These are phyloP conservation scores for Myotis myotis DNA, from an alignment of 2,797 vertebrate genomes.

Conservation along the genomic window DNA sequence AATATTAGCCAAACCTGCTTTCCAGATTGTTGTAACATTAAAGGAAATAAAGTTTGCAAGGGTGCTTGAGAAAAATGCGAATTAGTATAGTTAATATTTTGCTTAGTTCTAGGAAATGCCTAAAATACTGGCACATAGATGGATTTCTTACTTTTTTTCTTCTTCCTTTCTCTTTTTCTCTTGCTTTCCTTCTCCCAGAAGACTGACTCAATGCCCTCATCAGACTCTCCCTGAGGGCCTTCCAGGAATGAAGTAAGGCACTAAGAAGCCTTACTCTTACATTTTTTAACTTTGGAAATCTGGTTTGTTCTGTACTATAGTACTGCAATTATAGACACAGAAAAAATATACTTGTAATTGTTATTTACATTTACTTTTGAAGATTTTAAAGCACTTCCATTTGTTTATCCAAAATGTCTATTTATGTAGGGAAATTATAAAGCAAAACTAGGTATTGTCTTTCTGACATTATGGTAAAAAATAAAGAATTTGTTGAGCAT, in stretches of 20 bases:
- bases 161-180: neutral
- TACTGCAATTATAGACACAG: neutral
- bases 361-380: neutral
- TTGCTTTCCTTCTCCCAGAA: neutral
- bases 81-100: neutral
- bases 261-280: neutral
- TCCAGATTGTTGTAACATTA: neutral
- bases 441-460: neutral
- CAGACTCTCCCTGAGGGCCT: neutral
- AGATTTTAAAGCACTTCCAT: neutral
- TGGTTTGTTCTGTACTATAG: neutral
- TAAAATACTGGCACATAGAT: neutral
- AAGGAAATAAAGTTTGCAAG: neutral
- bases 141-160: neutral
- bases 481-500: neutral
- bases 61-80: neutral
- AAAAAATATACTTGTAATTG: neutral
- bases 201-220: neutral
- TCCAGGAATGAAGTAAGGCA: neutral
- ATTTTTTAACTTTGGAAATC: slow-evolving; percentile 19
- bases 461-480: neutral
- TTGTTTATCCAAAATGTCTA: slow-evolving; percentile 23
- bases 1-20: neutral
- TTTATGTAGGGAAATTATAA: neutral
- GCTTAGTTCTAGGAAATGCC: neutral